phyloP scores from a whole-genome alignment of 2,797 vertebrate genomes.

The Xiphophorus birchmanni region DNA sequence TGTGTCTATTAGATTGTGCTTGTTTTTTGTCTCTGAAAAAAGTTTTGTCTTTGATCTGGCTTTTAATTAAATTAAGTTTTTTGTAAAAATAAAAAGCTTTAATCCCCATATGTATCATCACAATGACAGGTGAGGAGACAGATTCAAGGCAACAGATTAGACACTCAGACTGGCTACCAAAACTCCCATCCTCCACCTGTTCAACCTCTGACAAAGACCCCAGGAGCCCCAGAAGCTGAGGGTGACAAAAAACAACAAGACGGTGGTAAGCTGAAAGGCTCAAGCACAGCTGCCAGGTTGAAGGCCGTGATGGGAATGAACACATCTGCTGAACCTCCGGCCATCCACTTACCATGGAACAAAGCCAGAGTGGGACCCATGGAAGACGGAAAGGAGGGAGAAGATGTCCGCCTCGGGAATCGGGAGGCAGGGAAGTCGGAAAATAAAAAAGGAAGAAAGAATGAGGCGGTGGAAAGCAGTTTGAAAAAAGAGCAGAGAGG shows the following conservation, averaged over 20 bases:
- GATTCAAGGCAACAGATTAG: constrained; percentile 71
- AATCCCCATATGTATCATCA: constrained; percentile 53
- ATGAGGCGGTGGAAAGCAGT: constrained; percentile 30
- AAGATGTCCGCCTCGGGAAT: constrained; percentile 10
- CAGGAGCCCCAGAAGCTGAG: constrained; percentile 45
- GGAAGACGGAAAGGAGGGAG: constrained; percentile 42
- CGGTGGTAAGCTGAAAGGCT: constrained; percentile 41
- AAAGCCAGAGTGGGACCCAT: constrained; percentile 87
- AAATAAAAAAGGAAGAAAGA: constrained; percentile 21
- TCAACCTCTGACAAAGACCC: constrained; percentile 55
- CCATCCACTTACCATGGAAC: constrained; percentile 84
- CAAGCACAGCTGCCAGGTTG: constrained; percentile 66
- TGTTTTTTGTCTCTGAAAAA: background rate
- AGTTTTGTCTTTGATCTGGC: background rate
- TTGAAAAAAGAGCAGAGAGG: constrained; percentile 8
- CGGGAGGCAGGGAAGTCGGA: constrained; percentile 23
- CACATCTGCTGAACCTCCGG: constrained; percentile 50
- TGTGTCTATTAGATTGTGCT: background rate
- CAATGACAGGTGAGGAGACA: constrained; percentile 79
- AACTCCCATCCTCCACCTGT: constrained; percentile 45
- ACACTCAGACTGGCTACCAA: constrained; percentile 40
- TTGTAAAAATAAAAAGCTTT: background rate
- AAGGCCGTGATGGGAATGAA: constrained; percentile 77
- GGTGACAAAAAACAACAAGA: constrained; percentile 30
- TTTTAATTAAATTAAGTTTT: background rate